Percentiles rank a stretch among this genome's conserved stretches.
These are phyloP conservation scores for Oscheius sp. DNA, from an alignment of 2,888 invertebrate species.

Conservation along the genomic window DNA sequence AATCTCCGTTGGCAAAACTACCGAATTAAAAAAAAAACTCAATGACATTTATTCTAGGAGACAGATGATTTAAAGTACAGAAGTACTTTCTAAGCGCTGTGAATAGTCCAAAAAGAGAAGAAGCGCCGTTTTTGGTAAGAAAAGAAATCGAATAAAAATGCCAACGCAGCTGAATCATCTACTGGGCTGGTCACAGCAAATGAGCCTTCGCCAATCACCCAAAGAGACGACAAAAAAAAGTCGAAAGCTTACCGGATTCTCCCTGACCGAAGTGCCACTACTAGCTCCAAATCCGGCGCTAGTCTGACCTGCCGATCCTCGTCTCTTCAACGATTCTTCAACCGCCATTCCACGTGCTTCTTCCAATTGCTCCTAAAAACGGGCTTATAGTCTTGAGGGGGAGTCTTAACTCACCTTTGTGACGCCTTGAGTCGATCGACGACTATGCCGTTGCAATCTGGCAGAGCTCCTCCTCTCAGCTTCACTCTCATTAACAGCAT, in stretches of 20 bases:
- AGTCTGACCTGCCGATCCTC: constrained; percentile 6
- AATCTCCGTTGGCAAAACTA: too few species aligned
- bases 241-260: constrained; percentile 15
- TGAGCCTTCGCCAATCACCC: too few species aligned
- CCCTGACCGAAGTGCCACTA: constrained; percentile 27
- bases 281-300: not conserved
- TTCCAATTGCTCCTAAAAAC: constrained; percentile 49
- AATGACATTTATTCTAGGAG: too few species aligned
- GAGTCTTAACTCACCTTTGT: constrained; percentile 40
- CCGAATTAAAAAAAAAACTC: too few species aligned
- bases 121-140: too few species aligned
- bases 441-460: constrained; percentile 62
- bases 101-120: too few species aligned
- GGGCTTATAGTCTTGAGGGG: not conserved
- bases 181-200: too few species aligned
- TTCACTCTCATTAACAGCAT: constrained; percentile 65
- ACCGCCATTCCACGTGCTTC: constrained; percentile 51
- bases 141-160: too few species aligned
- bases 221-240: too few species aligned
- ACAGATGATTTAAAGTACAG: too few species aligned
- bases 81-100: too few species aligned
- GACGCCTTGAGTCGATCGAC: constrained; percentile 67
- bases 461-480: constrained; percentile 66
- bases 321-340: constrained; percentile 37
- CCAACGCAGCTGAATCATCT: too few species aligned